Percentiles rank a stretch among this genome's conserved stretches.
phyloP scores from a whole-genome alignment of 2,888 invertebrate species.

The Coelopa pilipes region DNA sequence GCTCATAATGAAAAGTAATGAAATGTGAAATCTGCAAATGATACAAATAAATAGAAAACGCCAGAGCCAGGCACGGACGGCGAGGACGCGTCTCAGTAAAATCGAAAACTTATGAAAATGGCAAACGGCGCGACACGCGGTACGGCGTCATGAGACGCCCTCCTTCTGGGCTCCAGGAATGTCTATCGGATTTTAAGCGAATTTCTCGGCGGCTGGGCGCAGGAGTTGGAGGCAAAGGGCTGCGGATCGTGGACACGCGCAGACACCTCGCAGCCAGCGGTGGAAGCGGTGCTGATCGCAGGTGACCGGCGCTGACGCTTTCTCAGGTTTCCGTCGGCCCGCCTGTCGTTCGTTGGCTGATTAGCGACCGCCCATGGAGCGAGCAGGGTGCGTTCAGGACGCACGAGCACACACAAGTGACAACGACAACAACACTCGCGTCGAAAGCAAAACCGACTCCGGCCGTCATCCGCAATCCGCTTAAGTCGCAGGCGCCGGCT shows the following conservation, averaged over 20 bases:
- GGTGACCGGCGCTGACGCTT: neutral
- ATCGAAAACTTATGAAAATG: constrained; percentile 18
- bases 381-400: neutral
- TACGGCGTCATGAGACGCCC: neutral
- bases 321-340: neutral
- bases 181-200: too few relatives aligned
- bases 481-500: neutral
- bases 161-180: too few relatives aligned
- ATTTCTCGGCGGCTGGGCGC: too few relatives aligned
- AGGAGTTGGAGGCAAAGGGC: too few relatives aligned
- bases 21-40: constrained; percentile 38
- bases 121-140: neutral
- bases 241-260: too few relatives aligned
- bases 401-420: neutral
- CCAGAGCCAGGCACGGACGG: constrained; percentile 1
- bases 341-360: neutral
- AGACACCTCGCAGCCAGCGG: too few relatives aligned
- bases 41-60: constrained; percentile 35
- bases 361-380: constrained; percentile 6
- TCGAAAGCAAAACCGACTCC: neutral
- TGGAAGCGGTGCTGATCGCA: too few relatives aligned
- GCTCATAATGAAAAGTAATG: constrained; percentile 36
- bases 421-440: neutral
- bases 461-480: constrained; percentile 2
- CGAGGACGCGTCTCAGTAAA: too few relatives aligned